Evolutionary conservation across 2,888 invertebrate genomes (phyloP).

Genomic region (Diaperis boleti): DNA sequence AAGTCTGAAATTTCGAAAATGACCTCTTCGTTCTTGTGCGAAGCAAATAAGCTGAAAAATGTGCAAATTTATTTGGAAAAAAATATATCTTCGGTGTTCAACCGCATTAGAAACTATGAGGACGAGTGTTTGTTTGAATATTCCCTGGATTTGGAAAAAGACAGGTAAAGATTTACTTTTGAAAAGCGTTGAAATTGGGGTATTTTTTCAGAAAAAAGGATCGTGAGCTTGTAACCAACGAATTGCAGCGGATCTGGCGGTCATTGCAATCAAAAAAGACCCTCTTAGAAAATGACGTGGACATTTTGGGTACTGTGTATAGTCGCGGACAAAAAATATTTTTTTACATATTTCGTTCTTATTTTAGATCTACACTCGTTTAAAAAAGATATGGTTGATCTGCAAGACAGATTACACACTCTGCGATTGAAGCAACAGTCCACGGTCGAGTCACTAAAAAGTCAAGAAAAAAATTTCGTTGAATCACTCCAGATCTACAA

Average conservation of each 20-base stretch:
- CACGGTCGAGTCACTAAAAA: constrained; percentile 49
- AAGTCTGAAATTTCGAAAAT: constrained; percentile 7
- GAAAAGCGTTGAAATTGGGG: no score
- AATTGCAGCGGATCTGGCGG: constrained; percentile 21
- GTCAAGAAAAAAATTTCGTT: constrained; percentile 51
- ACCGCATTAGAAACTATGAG: constrained; percentile 50
- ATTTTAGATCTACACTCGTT: constrained; percentile 57
- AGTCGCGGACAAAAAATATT: not conserved
- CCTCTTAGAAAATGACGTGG: not conserved
- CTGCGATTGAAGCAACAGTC: constrained; percentile 49
- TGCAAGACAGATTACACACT: constrained; percentile 57
- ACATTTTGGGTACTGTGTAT: constrained; percentile 1
- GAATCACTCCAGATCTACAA: constrained; percentile 56
- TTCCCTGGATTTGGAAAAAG: constrained; percentile 40
- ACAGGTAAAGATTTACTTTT: constrained; percentile 40
- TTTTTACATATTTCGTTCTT: not conserved
- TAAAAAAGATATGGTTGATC: constrained; percentile 56
- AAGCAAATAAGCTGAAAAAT: constrained; percentile 56
- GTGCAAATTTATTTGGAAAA: constrained; percentile 56
- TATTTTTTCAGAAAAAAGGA: constrained; percentile 46
- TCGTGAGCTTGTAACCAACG: constrained; percentile 6
- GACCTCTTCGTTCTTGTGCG: constrained; percentile 31
- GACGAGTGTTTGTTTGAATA: constrained; percentile 43
- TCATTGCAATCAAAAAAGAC: not conserved
- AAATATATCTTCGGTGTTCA: constrained; percentile 42